Percentiles rank a stretch among this genome's conserved stretches.
Evolutionary conservation across 2,113 vertebrate genomes (phyloP).

Genomic region (Sterna hirundo): DNA sequence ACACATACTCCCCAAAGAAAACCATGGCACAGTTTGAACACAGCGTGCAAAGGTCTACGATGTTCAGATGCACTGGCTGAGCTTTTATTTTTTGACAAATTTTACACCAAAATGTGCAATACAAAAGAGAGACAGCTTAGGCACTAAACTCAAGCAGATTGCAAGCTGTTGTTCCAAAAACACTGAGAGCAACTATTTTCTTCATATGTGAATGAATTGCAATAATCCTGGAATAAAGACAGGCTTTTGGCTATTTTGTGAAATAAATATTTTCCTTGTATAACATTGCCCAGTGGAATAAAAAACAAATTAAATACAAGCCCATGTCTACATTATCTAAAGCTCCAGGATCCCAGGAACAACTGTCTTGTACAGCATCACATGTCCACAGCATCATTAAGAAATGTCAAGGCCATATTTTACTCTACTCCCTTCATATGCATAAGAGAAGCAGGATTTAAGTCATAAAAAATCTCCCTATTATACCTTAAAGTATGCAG

Average conservation of each 20-base stretch:
- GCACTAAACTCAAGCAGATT: not conserved
- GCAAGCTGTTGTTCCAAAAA: not conserved
- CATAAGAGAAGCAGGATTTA: slow-evolving; percentile 13
- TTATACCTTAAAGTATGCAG: not conserved
- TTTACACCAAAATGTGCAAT: not conserved
- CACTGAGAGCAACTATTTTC: not conserved
- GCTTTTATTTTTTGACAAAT: not conserved
- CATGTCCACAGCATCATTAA: not conserved
- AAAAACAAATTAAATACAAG: not conserved
- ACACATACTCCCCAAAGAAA: not conserved
- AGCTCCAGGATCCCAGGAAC: not conserved
- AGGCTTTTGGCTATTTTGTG: not conserved
- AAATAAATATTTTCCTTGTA: slow-evolving; percentile 18
- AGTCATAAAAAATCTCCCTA: slow-evolving; percentile 13
- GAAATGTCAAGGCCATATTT: slow-evolving; percentile 20
- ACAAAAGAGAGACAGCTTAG: not conserved
- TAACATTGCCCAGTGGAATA: not conserved
- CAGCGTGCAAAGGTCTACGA: not conserved
- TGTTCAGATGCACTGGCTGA: not conserved
- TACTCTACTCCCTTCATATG: not conserved
- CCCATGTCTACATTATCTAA: not conserved
- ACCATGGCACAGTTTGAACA: not conserved
- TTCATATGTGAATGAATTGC: not conserved
- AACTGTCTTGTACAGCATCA: not conserved
- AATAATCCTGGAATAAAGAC: not conserved